Percentiles rank a stretch among this genome's conserved stretches.
phyloP scores from a whole-genome alignment of 2,888 invertebrate genomes.

The Kryphioiulus occultus region DNA sequence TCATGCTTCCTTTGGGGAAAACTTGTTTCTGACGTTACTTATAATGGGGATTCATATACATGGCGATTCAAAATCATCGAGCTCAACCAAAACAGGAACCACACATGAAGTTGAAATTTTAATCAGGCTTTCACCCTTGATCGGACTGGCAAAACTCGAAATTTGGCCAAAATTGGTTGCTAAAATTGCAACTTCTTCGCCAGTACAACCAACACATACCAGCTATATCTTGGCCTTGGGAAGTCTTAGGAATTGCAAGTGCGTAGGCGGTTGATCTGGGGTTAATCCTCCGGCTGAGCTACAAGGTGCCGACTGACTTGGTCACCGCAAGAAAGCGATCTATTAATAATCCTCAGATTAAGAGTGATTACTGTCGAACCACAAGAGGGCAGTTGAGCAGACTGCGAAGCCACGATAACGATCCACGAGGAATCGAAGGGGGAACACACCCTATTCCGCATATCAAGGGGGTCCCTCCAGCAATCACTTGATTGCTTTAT shows the following conservation, averaged over 20 bases:
- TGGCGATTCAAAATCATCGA: too few species aligned
- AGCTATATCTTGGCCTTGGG: too few species aligned
- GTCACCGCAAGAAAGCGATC: slow-evolving; percentile 12
- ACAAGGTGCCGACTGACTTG: background rate
- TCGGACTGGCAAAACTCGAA: too few species aligned
- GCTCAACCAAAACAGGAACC: too few species aligned
- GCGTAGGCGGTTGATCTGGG: background rate
- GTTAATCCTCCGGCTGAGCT: background rate
- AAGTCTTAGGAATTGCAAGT: background rate
- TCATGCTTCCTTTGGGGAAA: too few species aligned
- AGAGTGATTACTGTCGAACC: slow-evolving; percentile 29
- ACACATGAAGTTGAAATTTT: too few species aligned
- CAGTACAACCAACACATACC: too few species aligned
- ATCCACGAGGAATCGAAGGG: background rate
- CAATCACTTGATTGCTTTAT: slow-evolving; percentile 39
- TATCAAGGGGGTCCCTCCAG: slow-evolving; percentile 25
- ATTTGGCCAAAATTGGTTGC: too few species aligned
- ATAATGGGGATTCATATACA: too few species aligned
- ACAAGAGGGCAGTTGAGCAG: slow-evolving; percentile 40
- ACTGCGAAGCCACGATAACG: slow-evolving; percentile 28
- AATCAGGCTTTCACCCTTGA: too few species aligned
- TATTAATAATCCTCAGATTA: slow-evolving; percentile 39
- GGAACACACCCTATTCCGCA: background rate
- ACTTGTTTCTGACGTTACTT: too few species aligned
- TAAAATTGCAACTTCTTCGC: too few species aligned